These are phyloP conservation scores for Latrodectus geometricus DNA, from an alignment of 1,140 invertebrate species.

Conservation along the genomic window DNA sequence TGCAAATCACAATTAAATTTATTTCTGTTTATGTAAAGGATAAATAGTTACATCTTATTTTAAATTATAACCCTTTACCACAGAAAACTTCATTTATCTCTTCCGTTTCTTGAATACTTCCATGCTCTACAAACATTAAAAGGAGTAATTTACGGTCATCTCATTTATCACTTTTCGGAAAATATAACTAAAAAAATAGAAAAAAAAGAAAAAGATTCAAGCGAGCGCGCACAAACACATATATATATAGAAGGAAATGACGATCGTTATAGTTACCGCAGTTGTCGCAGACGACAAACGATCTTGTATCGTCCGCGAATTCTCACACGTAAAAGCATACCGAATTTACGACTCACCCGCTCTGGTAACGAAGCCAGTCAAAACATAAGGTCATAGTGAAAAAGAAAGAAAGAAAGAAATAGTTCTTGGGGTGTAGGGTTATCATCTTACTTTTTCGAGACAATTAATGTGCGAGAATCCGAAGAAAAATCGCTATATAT, in stretches of 20 bases:
- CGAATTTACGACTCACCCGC: conserved; percentile 33
- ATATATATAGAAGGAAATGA: conserved; percentile 13
- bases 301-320: conserved; percentile 42
- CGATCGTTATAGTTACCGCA: conserved; percentile 17
- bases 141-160: too few relatives aligned
- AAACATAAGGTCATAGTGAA: conserved; percentile 47
- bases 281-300: conserved; percentile 56
- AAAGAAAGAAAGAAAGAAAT: conserved; percentile 7
- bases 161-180: too few relatives aligned
- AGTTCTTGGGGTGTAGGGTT: conserved; percentile 39
- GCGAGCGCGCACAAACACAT: neutral
- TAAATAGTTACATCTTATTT: too few relatives aligned
- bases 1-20: too few relatives aligned
- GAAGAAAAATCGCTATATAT: conserved; percentile 53
- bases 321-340: conserved; percentile 31
- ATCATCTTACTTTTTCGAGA: conserved; percentile 37
- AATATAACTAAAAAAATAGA: neutral
- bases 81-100: too few relatives aligned
- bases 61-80: too few relatives aligned
- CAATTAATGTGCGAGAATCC: conserved; percentile 60
- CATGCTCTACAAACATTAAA: too few relatives aligned
- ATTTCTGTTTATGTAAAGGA: too few relatives aligned
- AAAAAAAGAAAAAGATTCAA: neutral
- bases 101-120: too few relatives aligned
- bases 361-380: conserved; percentile 42